Percentiles rank a stretch among this genome's conserved stretches.
Evolutionary conservation across 2,113 vertebrate genomes (phyloP).

Genomic region (Eulemur macaco): DNA sequence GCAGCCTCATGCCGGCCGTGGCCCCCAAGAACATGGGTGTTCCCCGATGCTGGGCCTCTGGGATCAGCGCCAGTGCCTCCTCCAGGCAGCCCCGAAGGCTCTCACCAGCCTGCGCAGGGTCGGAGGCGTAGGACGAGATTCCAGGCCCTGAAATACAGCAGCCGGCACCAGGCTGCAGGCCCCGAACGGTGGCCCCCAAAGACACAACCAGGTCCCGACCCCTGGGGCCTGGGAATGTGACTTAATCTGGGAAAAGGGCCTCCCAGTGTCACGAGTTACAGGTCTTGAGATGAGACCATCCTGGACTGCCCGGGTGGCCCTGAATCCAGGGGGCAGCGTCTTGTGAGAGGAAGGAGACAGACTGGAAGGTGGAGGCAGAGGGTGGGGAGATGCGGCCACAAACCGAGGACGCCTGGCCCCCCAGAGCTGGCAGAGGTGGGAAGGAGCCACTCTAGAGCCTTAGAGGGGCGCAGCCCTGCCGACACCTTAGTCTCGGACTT

Average conservation of each 20-base stretch:
- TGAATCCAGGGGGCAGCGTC: rapidly evolving
- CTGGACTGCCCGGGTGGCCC: neutral
- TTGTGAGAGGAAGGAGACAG: neutral
- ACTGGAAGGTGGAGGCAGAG: neutral
- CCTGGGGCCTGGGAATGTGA: neutral
- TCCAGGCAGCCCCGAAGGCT: conserved; percentile 83
- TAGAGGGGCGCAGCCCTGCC: neutral
- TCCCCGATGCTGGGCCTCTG: conserved; percentile 52
- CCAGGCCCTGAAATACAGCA: conserved; percentile 78
- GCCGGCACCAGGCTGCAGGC: neutral
- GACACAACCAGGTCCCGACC: rapidly evolving
- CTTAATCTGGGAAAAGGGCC: neutral
- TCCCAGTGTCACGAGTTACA: neutral
- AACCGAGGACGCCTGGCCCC: neutral
- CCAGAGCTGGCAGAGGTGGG: neutral
- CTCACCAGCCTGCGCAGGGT: conserved; percentile 70
- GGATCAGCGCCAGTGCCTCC: conserved; percentile 75
- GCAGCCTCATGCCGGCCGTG: conserved; percentile 86
- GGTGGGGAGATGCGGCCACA: neutral
- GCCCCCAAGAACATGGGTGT: conserved; percentile 84
- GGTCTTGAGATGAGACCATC: neutral
- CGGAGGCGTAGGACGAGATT: conserved; percentile 74
- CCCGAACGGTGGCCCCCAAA: neutral
- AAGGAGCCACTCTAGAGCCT: neutral
- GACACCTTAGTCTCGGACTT: neutral